These are phyloP conservation scores for Habropoda laboriosa DNA, from an alignment of 1,140 invertebrate species.

Conservation along the genomic window DNA sequence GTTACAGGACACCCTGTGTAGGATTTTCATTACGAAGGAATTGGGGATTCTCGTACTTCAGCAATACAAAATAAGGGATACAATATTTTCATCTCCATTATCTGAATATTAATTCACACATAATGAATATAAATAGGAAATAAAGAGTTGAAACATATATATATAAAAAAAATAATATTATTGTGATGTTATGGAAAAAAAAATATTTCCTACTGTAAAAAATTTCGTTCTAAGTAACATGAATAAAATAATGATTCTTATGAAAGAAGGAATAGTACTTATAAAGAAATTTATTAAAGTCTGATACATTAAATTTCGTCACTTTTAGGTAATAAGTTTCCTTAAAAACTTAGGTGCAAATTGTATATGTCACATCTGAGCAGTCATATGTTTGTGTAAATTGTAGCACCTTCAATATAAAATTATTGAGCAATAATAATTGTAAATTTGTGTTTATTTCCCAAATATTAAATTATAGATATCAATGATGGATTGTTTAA, in stretches of 20 bases:
- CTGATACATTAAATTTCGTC: neutral
- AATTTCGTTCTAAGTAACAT: slow-evolving; percentile 3
- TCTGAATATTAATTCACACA: neutral
- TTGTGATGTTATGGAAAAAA: neutral
- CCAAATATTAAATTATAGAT: no score
- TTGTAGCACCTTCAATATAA: slow-evolving; percentile 4
- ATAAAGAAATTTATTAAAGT: neutral
- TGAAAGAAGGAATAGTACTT: neutral
- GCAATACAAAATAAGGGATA: neutral
- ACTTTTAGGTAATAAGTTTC: slow-evolving; percentile 8
- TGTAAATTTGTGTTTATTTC: neutral
- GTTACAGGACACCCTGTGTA: no score
- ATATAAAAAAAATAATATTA: slow-evolving; percentile 9
- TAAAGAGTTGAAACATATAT: neutral
- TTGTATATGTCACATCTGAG: slow-evolving; percentile 2
- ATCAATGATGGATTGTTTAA: no score
- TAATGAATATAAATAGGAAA: neutral
- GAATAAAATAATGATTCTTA: neutral
- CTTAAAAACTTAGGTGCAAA: slow-evolving; percentile 19
- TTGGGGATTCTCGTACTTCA: neutral
- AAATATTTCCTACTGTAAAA: neutral
- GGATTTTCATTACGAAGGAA: neutral
- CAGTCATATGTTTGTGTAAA: slow-evolving; percentile 8
- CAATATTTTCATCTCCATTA: neutral
- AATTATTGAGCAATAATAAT: slow-evolving; percentile 15